A percentile compares a stretch with the other conserved stretches of the same genome.
Conservation (phyloP, 2,797 vertebrate genomes). For the Ctenochaetus hawaiiensis region DNA sequence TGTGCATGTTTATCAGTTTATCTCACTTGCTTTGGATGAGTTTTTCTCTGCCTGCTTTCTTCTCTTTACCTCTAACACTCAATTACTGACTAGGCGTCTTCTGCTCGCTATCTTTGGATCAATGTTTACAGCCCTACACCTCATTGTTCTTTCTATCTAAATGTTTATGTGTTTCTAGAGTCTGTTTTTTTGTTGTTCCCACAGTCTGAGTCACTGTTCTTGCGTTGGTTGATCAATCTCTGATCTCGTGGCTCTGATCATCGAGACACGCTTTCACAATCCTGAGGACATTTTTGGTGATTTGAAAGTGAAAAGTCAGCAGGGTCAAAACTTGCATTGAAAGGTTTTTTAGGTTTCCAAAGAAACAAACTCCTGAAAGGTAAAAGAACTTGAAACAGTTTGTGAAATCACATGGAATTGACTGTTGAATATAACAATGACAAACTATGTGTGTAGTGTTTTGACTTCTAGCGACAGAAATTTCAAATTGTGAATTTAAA, state of each 20-base stretch:
- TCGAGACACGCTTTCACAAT: background rate
- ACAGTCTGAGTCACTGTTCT: background rate
- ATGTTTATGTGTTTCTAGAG: background rate
- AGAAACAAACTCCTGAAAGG: background rate
- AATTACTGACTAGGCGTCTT: background rate
- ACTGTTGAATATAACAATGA: background rate
- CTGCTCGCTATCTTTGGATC: constrained; percentile 19
- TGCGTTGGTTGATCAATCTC: constrained; percentile 9
- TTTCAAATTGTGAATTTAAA: no score
- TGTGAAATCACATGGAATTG: background rate
- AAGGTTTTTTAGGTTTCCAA: no score
- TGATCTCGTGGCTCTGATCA: constrained; percentile 1
- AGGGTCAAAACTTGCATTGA: background rate
- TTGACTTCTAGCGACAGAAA: no score
- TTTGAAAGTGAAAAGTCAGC: background rate
- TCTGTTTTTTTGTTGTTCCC: background rate
- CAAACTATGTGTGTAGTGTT: no score
- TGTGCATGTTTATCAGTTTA: background rate
- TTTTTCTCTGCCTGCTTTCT: background rate
- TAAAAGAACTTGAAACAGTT: background rate
- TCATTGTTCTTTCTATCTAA: constrained; percentile 10
- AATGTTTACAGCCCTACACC: background rate
- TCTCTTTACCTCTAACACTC: background rate
- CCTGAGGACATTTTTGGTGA: background rate
- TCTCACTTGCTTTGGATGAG: background rate